These are phyloP conservation scores for Pararge aegeria DNA, from an alignment of 1,140 invertebrate genomes.

Conservation along the genomic window DNA sequence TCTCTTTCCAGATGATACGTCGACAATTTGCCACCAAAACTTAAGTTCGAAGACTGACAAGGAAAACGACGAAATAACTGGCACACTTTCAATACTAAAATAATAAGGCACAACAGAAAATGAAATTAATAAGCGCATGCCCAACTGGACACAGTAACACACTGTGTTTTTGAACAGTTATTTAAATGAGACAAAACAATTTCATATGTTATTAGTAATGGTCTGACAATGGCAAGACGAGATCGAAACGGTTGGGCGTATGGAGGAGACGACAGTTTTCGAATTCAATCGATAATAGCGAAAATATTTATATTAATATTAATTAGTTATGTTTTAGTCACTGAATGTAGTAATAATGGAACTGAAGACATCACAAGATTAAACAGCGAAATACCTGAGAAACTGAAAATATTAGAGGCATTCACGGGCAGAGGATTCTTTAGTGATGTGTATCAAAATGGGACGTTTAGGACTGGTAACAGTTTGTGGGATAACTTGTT, in stretches of 20 bases:
- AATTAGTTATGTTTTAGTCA: conserved; percentile 35
- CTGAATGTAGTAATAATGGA: conserved; percentile 44
- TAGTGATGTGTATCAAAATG: conserved; percentile 62
- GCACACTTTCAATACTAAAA: conserved; percentile 22
- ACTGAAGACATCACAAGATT: conserved; percentile 36
- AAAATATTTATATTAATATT: conserved; percentile 38
- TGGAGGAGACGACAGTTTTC: conserved; percentile 13
- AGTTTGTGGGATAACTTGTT: conserved; percentile 86
- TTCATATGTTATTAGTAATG: conserved; percentile 51
- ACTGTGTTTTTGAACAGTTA: conserved; percentile 28
- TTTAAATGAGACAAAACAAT: conserved; percentile 35
- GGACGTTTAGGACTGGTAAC: conserved; percentile 82
- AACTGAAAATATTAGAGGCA: conserved; percentile 56
- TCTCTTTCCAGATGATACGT: conserved; percentile 28
- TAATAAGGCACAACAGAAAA: conserved; percentile 36
- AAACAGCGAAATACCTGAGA: conserved; percentile 49
- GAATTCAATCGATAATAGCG: conserved; percentile 22
- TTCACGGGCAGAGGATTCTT: conserved; percentile 52
- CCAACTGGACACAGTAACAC: conserved; percentile 33
- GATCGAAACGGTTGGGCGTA: conserved; percentile 21
- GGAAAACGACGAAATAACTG: conserved; percentile 16
- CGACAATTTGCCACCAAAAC: conserved; percentile 12
- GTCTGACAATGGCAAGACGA: conserved; percentile 52
- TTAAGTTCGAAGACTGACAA: conserved; percentile 10
- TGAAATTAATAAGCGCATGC: conserved; percentile 39